phyloP scores from a whole-genome alignment of 2,113 vertebrate genomes.

The Neomonachus schauinslandi region DNA sequence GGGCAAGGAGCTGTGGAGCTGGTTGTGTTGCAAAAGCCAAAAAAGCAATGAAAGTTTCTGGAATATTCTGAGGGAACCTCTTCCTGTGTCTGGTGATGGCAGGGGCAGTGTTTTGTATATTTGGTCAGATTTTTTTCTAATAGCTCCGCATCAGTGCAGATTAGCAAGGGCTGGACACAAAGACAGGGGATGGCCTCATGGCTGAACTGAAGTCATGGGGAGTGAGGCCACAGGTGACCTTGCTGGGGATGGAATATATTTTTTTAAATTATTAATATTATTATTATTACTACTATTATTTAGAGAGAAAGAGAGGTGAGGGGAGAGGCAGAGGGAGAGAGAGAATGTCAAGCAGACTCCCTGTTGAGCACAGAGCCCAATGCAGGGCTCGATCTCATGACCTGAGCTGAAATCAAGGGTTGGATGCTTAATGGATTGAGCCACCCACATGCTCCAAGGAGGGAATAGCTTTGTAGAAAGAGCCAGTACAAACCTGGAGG shows the following conservation, averaged over 20 bases:
- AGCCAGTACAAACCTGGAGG: not conserved
- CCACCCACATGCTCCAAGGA: not conserved
- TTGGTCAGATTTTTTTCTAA: no score
- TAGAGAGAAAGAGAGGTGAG: not conserved
- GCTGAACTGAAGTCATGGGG: not conserved
- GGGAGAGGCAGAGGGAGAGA: not conserved
- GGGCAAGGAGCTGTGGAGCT: no score
- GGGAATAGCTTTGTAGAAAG: not conserved
- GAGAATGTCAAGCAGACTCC: not conserved
- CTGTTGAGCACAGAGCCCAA: not conserved
- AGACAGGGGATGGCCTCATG: not conserved
- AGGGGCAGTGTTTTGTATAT: no score
- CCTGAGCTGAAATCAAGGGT: not conserved
- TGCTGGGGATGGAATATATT: not conserved
- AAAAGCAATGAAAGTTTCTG: no score
- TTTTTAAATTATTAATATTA: no score
- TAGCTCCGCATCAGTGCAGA: no score
- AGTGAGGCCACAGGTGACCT: not conserved
- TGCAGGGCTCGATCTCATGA: not conserved
- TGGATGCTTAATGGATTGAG: accelerated
- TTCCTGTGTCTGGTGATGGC: no score
- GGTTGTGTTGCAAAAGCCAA: no score
- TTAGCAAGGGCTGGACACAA: not conserved
- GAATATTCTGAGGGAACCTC: no score
- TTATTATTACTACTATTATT: not conserved